Evolutionary conservation across 2,797 vertebrate genomes (phyloP).

Genomic region (Knipowitschia caucasica): DNA sequence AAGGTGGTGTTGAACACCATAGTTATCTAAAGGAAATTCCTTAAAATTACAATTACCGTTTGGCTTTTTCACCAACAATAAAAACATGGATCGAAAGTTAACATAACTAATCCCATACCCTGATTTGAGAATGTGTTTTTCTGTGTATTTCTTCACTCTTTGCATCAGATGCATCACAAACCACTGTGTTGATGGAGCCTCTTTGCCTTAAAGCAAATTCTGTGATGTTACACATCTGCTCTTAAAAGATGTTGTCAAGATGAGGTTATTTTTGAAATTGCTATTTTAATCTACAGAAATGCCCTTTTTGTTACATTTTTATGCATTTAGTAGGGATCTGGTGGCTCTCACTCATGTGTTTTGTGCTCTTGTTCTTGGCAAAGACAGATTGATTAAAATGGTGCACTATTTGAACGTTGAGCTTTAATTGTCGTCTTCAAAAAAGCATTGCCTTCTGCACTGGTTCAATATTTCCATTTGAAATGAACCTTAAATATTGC

Average conservation of each 20-base stretch:
- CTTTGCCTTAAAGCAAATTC: slow-evolving; percentile 38
- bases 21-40: slow-evolving; percentile 65
- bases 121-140: neutral
- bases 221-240: slow-evolving; percentile 1
- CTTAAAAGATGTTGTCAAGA: neutral
- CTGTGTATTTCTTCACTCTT: neutral
- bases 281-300: neutral
- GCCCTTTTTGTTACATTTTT: neutral
- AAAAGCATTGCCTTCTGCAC: slow-evolving; percentile 18
- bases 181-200: slow-evolving; percentile 4
- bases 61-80: slow-evolving; percentile 72
- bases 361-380: neutral
- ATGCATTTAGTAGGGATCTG: neutral
- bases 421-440: slow-evolving; percentile 5
- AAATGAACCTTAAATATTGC: slow-evolving; percentile 10
- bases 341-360: neutral
- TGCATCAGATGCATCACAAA: neutral
- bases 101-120: neutral
- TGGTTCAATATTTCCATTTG: slow-evolving; percentile 14
- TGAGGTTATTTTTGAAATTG: neutral
- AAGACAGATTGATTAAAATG: neutral
- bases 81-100: neutral
- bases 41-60: slow-evolving; percentile 75
- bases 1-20: slow-evolving; percentile 69
- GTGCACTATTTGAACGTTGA: slow-evolving; percentile 4